These are phyloP conservation scores for Lates calcarifer DNA, from an alignment of 2,113 vertebrate species.

Conservation along the genomic window DNA sequence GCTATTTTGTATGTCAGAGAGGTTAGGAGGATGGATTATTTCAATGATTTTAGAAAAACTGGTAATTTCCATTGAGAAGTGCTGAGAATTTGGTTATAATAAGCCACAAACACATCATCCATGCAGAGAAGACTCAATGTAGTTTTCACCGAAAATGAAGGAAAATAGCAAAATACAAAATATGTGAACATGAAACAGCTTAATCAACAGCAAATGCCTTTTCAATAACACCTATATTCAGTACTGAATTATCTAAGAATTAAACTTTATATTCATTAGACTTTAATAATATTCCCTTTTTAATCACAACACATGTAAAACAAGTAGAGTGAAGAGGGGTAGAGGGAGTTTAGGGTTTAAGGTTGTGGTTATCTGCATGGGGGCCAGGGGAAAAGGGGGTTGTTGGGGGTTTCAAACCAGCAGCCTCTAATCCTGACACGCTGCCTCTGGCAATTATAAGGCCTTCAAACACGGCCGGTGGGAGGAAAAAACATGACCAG, in stretches of 20 bases:
- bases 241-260: neutral
- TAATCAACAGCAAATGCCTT: neutral
- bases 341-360: conserved; percentile 54
- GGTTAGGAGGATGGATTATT: neutral
- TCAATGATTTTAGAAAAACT: neutral
- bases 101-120: neutral
- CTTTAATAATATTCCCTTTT: conserved; percentile 13
- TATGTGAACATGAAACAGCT: neutral
- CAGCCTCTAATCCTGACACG: conserved; percentile 87
- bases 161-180: neutral
- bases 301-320: neutral
- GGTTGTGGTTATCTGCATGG: conserved; percentile 51
- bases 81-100: neutral
- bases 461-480: conserved; percentile 85
- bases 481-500: conserved; percentile 88
- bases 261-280: neutral
- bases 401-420: conserved; percentile 82
- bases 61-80: neutral
- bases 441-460: conserved; percentile 87
- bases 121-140: neutral
- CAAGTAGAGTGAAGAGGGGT: conserved; percentile 20
- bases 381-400: conserved; percentile 66
- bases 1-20: neutral
- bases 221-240: neutral
- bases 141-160: neutral